These are phyloP conservation scores for Sialia sialis DNA, from an alignment of 2,113 vertebrate genomes.

Conservation along the genomic window DNA sequence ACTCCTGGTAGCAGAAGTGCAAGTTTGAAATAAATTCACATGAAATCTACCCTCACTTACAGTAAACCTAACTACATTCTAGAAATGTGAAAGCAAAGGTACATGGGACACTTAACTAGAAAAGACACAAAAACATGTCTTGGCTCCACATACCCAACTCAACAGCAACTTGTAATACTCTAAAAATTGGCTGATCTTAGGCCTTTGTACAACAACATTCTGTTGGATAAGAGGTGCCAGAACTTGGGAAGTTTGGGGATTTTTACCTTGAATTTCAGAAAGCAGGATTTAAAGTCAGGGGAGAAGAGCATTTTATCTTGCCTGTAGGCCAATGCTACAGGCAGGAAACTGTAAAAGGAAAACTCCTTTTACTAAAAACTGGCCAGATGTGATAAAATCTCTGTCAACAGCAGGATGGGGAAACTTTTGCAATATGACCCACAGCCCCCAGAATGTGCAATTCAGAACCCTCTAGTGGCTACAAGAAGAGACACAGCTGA, in stretches of 20 bases:
- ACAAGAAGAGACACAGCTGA: not conserved
- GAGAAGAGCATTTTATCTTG: not conserved
- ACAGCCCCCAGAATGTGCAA: not conserved
- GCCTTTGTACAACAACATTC: not conserved
- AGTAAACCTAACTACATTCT: not conserved
- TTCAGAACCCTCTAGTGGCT: constrained; percentile 14
- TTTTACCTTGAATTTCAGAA: not conserved
- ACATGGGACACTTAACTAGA: not conserved
- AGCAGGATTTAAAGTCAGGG: not conserved
- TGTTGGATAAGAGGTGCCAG: not conserved
- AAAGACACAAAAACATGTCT: not conserved
- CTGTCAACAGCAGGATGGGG: not conserved
- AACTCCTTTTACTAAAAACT: not conserved
- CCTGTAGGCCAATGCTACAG: not conserved
- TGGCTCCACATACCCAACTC: not conserved
- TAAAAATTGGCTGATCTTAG: not conserved
- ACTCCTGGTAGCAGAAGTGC: not conserved
- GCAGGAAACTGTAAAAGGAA: not conserved
- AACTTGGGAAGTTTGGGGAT: not conserved
- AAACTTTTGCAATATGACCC: not conserved
- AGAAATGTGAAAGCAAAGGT: not conserved
- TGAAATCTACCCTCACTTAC: rapidly evolving
- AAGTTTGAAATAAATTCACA: not conserved
- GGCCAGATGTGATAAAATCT: not conserved
- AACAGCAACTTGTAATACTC: not conserved